phyloP scores from a whole-genome alignment of 1,140 invertebrate genomes.

The Drosophila sp. region DNA sequence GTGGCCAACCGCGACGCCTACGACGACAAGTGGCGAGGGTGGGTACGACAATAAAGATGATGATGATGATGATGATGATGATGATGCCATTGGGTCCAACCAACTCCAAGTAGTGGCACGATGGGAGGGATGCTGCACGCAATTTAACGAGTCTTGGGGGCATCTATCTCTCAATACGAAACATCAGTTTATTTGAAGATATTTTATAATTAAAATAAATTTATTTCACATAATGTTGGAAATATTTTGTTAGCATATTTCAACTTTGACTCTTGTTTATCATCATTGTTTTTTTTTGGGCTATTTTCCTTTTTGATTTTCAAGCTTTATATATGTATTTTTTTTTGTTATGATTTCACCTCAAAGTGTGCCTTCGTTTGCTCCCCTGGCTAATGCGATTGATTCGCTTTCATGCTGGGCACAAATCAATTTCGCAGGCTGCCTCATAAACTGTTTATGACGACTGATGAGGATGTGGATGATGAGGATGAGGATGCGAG shows the following conservation, averaged over 20 bases:
- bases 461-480: constrained; percentile 25
- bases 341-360: constrained; percentile 55
- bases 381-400: constrained; percentile 53
- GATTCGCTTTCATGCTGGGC: constrained; percentile 51
- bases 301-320: constrained; percentile 43
- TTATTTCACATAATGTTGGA: neutral
- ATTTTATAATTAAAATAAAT: neutral
- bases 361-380: constrained; percentile 8
- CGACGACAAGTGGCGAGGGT: constrained; percentile 5
- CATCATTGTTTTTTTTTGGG: constrained; percentile 16
- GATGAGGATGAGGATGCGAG: constrained; percentile 13
- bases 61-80: constrained; percentile 7
- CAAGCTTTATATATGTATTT: constrained; percentile 18
- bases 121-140: constrained; percentile 38
- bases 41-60: neutral
- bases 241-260: constrained; percentile 4
- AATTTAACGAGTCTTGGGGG: constrained; percentile 67
- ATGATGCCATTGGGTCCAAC: neutral
- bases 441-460: constrained; percentile 65
- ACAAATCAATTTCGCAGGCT: constrained; percentile 67
- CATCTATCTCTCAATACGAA: constrained; percentile 32
- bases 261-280: neutral
- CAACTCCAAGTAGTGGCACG: neutral
- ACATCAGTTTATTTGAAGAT: constrained; percentile 6
- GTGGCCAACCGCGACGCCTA: constrained; percentile 37